Evolutionary conservation across 2,113 vertebrate species (phyloP).

Genomic region (Morone chrysops): DNA sequence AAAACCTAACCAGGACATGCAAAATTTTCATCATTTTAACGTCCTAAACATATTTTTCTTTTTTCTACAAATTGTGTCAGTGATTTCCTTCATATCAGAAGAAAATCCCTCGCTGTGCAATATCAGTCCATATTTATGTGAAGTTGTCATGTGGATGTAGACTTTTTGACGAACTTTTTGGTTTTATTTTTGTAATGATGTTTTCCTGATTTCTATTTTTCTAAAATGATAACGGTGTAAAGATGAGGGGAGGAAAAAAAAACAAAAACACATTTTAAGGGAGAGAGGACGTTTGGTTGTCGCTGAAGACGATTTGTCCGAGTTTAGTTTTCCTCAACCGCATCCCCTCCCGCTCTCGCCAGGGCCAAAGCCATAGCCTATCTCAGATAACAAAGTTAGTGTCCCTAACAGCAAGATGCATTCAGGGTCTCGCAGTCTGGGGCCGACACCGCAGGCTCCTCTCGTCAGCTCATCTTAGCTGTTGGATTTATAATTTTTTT

Average conservation of each 20-base stretch:
- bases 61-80: constrained; percentile 58
- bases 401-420: constrained; percentile 42
- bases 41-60: constrained; percentile 44
- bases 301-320: constrained; percentile 30
- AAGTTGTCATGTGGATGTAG: constrained; percentile 72
- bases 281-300: constrained; percentile 19
- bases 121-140: constrained; percentile 71
- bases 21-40: constrained; percentile 40
- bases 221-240: constrained; percentile 62
- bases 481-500: constrained; percentile 5
- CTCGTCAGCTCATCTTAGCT: constrained; percentile 33
- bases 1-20: constrained; percentile 24
- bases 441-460: constrained; percentile 15
- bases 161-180: constrained; percentile 69
- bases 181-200: constrained; percentile 83
- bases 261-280: constrained; percentile 12
- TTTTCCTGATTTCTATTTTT: constrained; percentile 85
- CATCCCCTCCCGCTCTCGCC: constrained; percentile 50
- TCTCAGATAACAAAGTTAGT: constrained; percentile 51
- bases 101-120: constrained; percentile 78
- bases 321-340: constrained; percentile 40
- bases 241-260: constrained; percentile 17
- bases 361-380: constrained; percentile 77
- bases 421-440: constrained; percentile 54
- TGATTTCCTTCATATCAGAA: constrained; percentile 69